Conservation (phyloP, 2,797 vertebrate genomes). For the Ptychadena robeensis region DNA sequence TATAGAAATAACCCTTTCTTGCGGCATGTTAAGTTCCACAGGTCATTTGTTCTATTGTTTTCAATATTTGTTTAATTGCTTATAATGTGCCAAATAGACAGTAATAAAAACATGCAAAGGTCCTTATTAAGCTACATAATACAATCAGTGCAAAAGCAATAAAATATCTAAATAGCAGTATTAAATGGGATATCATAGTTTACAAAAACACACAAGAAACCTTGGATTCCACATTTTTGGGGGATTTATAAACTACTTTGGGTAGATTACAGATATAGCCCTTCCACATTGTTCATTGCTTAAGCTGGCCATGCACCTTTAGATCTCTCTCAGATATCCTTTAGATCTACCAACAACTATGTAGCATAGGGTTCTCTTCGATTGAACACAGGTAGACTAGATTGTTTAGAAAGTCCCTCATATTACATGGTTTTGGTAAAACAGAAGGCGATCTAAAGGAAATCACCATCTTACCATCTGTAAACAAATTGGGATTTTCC, state of each 20-base stretch:
- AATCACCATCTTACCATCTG: too few relatives aligned
- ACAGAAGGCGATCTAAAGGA: too few relatives aligned
- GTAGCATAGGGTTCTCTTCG: too few relatives aligned
- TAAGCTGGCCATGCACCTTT: too few relatives aligned
- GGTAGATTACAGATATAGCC: too few relatives aligned
- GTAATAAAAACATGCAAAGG: slow-evolving; percentile 34
- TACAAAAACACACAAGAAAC: slow-evolving; percentile 24
- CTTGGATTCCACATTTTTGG: slow-evolving; percentile 24
- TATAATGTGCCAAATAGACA: slow-evolving; percentile 51
- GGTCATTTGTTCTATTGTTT: slow-evolving; percentile 51
- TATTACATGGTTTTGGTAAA: too few relatives aligned
- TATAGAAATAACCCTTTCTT: slow-evolving; percentile 64
- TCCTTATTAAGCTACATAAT: slow-evolving; percentile 49
- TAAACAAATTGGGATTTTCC: too few relatives aligned
- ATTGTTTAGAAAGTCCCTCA: too few relatives aligned
- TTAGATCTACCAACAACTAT: too few relatives aligned
- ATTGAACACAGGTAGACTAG: too few relatives aligned
- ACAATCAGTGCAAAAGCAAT: slow-evolving; percentile 33
- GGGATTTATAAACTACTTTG: background rate
- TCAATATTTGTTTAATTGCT: slow-evolving; percentile 52
- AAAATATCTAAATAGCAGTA: slow-evolving; percentile 49
- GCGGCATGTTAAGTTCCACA: slow-evolving; percentile 15
- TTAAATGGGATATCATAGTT: slow-evolving; percentile 30
- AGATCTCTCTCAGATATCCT: too few relatives aligned
- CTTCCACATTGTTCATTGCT: too few relatives aligned